phyloP scores from a whole-genome alignment of 2,888 invertebrate genomes.

The Druceiella hillmani region DNA sequence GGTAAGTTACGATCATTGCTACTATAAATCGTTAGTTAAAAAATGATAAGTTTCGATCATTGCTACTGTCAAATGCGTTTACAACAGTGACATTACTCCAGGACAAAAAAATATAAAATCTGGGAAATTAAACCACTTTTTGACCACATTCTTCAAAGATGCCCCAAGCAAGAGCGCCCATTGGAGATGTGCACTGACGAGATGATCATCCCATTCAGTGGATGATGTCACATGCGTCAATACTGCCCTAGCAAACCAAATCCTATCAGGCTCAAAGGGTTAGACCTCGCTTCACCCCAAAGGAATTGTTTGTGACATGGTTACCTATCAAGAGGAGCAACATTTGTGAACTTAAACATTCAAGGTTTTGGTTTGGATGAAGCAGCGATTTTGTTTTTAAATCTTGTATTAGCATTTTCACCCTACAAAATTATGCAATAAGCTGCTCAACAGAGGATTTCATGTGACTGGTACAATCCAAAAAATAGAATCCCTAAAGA shows the following conservation, averaged over 20 bases:
- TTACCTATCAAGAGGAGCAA: constrained; percentile 10
- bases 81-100: constrained; percentile 6
- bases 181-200: constrained; percentile 5
- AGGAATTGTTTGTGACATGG: constrained; percentile 10
- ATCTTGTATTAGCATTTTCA: too few relatives aligned
- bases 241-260: constrained; percentile 10
- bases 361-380: too few relatives aligned
- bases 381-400: too few relatives aligned
- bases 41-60: constrained; percentile 8
- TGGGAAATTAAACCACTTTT: constrained; percentile 4
- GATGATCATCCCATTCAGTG: constrained; percentile 10
- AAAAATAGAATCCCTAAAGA: too few relatives aligned
- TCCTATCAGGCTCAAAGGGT: constrained; percentile 9
- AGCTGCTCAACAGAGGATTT: too few relatives aligned
- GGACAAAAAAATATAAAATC: constrained; percentile 4
- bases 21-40: constrained; percentile 7
- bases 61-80: constrained; percentile 10
- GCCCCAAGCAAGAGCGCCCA: too few relatives aligned
- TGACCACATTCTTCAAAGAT: too few relatives aligned
- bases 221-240: constrained; percentile 5
- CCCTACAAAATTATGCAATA: too few relatives aligned
- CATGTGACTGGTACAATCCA: too few relatives aligned
- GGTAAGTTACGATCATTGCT: constrained; percentile 10
- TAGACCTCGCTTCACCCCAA: constrained; percentile 12
- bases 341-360: too few relatives aligned